Evolutionary conservation across 2,113 vertebrate genomes (phyloP).

Genomic region (cattle (Bos taurus)): ARS-UCD2.0 NC_037334.1:67028001-67028500

Average conservation of each 20-base stretch:
- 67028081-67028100: background rate
- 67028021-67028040: background rate
- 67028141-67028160: background rate
- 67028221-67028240: constrained; percentile 37
- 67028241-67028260: constrained; percentile 34
- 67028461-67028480: constrained; percentile 1
- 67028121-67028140: background rate
- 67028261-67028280: background rate
- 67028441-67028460: background rate
- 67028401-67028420: background rate
- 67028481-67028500: background rate
- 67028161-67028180: background rate
- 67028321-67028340: constrained; percentile 25
- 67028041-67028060: background rate
- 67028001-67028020: background rate
- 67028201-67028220: background rate
- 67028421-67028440: constrained; percentile 21
- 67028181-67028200: background rate
- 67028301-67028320: background rate
- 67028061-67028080: background rate
- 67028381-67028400: background rate
- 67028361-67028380: constrained; percentile 35
- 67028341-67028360: constrained; percentile 30
- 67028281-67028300: background rate
- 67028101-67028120: background rate